A percentile compares a stretch with the other conserved stretches of the same genome.
Conservation (phyloP, 2,113 vertebrate genomes). For the Glaucomys volans region DNA sequence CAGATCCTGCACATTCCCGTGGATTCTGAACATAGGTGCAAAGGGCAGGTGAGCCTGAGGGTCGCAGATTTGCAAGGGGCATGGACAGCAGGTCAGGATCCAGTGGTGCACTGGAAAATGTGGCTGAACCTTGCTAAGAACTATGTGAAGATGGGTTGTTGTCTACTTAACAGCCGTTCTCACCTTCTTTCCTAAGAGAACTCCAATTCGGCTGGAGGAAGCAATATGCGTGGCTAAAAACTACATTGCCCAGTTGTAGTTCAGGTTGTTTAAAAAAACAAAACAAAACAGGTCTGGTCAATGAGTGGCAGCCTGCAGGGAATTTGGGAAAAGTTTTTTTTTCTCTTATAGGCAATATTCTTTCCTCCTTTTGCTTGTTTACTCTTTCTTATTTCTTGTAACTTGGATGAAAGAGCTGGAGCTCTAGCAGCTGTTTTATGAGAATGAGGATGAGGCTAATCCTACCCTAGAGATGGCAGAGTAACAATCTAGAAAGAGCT, state of each 20-base stretch:
- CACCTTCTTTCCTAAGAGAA: neutral
- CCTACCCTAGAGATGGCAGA: neutral
- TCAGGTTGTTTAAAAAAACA: neutral
- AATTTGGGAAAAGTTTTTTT: neutral
- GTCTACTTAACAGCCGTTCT: neutral
- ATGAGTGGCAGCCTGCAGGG: neutral
- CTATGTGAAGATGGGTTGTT: neutral
- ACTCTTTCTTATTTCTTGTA: neutral
- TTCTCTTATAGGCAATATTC: neutral
- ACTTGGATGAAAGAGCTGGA: neutral
- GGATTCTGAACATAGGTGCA: neutral
- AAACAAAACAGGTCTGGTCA: neutral
- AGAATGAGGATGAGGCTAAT: neutral
- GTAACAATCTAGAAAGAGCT: neutral
- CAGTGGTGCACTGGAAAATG: neutral
- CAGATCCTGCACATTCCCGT: neutral
- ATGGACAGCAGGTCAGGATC: neutral
- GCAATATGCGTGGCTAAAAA: neutral
- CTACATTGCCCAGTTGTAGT: neutral
- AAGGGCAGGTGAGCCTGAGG: neutral
- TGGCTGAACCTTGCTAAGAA: neutral
- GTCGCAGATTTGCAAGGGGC: neutral
- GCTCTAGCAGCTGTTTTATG: conserved; percentile 8
- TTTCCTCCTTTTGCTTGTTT: neutral
- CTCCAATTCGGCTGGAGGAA: neutral